Conservation (phyloP, 2,113 vertebrate genomes). For the Barnardius zonarius region DNA sequence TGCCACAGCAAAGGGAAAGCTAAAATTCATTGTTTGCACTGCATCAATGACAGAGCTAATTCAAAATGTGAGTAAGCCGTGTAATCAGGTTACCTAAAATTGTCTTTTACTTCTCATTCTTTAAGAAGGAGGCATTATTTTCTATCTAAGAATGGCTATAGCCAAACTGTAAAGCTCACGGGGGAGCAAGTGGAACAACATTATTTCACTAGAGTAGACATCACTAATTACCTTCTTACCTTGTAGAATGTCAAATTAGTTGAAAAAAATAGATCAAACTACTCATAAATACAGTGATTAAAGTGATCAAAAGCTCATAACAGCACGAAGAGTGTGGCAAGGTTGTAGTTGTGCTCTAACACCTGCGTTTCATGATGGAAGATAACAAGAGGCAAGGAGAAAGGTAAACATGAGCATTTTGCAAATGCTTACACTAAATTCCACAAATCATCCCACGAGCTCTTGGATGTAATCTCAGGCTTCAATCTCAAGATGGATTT, state of each 20-base stretch:
- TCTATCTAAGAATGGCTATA: not conserved
- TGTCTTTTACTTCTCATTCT: conserved; percentile 43
- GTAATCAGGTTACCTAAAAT: conserved; percentile 13
- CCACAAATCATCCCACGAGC: not conserved
- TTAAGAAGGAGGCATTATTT: conserved; percentile 28
- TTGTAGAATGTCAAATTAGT: conserved; percentile 34
- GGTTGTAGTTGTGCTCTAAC: not conserved
- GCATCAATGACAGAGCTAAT: not conserved
- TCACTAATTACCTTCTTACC: conserved; percentile 35
- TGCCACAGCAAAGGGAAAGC: not conserved
- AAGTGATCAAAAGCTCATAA: conserved; percentile 40
- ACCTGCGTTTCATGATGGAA: not conserved
- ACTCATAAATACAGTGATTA: conserved; percentile 36
- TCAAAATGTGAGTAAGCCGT: conserved; percentile 15
- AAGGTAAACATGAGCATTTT: not conserved
- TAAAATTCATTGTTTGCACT: not conserved
- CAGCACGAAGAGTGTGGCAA: not conserved
- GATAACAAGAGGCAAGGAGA: not conserved
- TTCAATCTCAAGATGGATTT: not conserved
- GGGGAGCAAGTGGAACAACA: conserved; percentile 35
- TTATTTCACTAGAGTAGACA: not conserved
- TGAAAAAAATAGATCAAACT: conserved; percentile 31
- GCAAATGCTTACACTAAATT: not conserved
- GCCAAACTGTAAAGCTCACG: conserved; percentile 42
- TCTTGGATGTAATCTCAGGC: not conserved